Evolutionary conservation across 2,797 vertebrate genomes (phyloP), one percentile per base, ranked within the genome.

Genomic region (Takifugu ocellatus): DNA sequence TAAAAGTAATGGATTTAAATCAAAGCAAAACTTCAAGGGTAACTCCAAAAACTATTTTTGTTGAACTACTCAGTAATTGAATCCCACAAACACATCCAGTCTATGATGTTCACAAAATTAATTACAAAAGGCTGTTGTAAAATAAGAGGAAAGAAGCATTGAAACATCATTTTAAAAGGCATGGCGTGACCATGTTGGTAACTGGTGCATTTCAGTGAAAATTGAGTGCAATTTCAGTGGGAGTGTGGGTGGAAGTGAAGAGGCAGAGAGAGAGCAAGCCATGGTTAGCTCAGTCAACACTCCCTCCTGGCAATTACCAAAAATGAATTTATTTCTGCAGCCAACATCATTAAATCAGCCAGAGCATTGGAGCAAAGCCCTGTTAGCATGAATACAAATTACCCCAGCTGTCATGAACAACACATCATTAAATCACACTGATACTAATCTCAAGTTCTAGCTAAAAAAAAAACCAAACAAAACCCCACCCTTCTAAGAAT

Each of bases 141-240:
- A 15, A 43, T 15, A 6, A 49, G 25, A 57, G 47, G 68, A 21
- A 48, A 25, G 6, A 16, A 8, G 10, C 10, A 54, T 59, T 51
- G 53, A n/a, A 58, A 26, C 51, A 61, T 74, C 47, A 50, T 59
- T 66, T 59, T 61, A 65, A 59, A 68, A 57, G 14, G 29, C 33
- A 52, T 43, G 12, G 54, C 63, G 62, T 63, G 49, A 68, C 53
- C 49, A 71, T 75, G 72, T 82, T 67, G 72, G 69, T 61, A 73
- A 69, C 44, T 70, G 70, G 51, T 78, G 51, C 47, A 79, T 70
- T 78, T 77, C 51, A 72, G 69, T 56, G 65, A 49, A 77, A 72
- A 75, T 60, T 70, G 71, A 86, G 68, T 63, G 73, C 68, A 61
- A 64, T 72, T 78, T 77, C 77, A 83, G 78, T 80, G 61, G 54